Percentiles rank a stretch among this genome's conserved stretches.
These are phyloP conservation scores for Limonius californicus DNA, from an alignment of 1,140 invertebrate species.

Conservation along the genomic window DNA sequence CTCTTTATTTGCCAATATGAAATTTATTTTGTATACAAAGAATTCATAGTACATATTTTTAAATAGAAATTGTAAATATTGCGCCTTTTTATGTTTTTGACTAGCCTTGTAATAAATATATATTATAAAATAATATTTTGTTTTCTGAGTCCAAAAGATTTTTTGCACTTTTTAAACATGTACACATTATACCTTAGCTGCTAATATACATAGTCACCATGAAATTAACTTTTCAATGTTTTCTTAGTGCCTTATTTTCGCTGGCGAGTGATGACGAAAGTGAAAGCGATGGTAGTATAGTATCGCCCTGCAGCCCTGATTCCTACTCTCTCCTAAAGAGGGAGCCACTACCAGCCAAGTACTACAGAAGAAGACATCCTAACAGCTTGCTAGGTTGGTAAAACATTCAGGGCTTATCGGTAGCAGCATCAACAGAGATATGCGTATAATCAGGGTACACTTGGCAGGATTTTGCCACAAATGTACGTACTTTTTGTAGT, in stretches of 20 bases:
- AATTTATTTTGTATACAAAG: too few relatives aligned
- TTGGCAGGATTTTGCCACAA: constrained; percentile 8
- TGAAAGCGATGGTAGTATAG: constrained; percentile 47
- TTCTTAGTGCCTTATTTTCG: constrained; percentile 44
- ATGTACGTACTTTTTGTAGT: constrained; percentile 16
- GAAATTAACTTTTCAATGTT: background rate
- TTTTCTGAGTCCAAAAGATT: too few relatives aligned
- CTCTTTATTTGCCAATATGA: too few relatives aligned
- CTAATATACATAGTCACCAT: background rate
- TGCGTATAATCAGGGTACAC: constrained; percentile 7
- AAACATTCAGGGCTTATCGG: constrained; percentile 13
- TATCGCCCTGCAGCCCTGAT: constrained; percentile 46
- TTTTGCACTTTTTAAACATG: too few relatives aligned
- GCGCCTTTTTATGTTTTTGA: too few relatives aligned
- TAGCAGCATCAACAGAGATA: background rate
- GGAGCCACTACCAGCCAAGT: constrained; percentile 28
- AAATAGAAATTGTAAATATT: too few relatives aligned
- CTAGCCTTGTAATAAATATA: too few relatives aligned
- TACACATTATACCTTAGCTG: too few relatives aligned
- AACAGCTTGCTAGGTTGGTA: constrained; percentile 45
- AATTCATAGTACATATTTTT: too few relatives aligned
- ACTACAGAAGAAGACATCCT: constrained; percentile 37
- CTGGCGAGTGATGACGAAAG: constrained; percentile 46
- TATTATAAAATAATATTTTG: too few relatives aligned
- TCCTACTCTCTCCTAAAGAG: constrained; percentile 29